These are phyloP conservation scores for Disparrhopalites patrizii DNA, from an alignment of 2,888 invertebrate genomes.

Conservation along the genomic window DNA sequence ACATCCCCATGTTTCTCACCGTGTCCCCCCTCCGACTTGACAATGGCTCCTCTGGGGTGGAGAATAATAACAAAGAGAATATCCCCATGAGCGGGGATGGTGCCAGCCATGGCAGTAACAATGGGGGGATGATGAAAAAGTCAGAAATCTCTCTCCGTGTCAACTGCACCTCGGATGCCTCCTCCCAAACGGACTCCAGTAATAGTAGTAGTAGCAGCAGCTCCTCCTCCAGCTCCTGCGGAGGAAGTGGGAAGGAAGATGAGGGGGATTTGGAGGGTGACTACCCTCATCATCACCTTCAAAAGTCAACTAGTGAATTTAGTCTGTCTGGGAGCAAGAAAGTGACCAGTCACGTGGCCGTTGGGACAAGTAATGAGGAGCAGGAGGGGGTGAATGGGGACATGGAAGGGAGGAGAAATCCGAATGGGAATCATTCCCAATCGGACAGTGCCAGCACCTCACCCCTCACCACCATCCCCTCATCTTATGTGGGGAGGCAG, in stretches of 20 bases:
- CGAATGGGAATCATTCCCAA: conserved; percentile 7
- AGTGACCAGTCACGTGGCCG: not conserved
- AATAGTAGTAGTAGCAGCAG: not conserved
- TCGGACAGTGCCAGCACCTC: not conserved
- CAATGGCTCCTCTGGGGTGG: too few relatives aligned
- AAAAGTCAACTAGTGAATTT: not conserved
- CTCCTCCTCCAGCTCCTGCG: not conserved
- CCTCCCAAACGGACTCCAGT: conserved; percentile 39
- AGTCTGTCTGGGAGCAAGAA: not conserved
- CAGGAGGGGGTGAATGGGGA: conserved; percentile 3
- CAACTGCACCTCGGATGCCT: conserved; percentile 44
- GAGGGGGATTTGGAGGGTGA: conserved; percentile 16
- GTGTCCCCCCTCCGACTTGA: conserved; percentile 43
- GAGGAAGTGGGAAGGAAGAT: conserved; percentile 26
- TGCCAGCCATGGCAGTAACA: not conserved
- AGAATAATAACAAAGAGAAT: conserved; percentile 32
- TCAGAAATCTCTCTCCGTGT: conserved; percentile 34
- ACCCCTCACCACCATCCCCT: not conserved
- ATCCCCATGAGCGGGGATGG: conserved; percentile 13
- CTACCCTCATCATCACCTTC: too few relatives aligned
- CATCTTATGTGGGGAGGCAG: conserved; percentile 53
- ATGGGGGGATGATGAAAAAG: conserved; percentile 14
- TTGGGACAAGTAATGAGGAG: not conserved
- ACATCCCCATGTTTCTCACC: conserved; percentile 33
- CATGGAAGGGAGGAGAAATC: not conserved